Conservation (phyloP, 1,140 invertebrate genomes). For the Homalodisca vitripennis region DNA sequence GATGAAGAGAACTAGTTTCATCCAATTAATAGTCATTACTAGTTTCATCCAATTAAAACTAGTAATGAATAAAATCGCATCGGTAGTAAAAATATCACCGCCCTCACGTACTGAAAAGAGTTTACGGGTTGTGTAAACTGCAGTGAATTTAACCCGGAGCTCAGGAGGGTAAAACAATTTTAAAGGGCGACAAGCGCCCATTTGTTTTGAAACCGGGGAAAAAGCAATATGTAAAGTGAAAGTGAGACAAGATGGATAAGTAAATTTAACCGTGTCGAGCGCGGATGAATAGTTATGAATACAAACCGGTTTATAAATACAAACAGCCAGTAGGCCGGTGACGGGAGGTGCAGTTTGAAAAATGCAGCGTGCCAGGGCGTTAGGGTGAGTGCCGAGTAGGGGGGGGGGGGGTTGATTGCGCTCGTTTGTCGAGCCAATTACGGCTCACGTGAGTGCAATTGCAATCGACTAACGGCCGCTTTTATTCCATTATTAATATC, state of each 20-base stretch:
- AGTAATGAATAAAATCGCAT: too few species aligned
- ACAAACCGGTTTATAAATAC: constrained; percentile 17
- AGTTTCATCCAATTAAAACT: too few species aligned
- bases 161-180: too few species aligned
- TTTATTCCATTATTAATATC: constrained; percentile 18
- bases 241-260: constrained; percentile 17
- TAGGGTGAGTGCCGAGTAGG: too few species aligned
- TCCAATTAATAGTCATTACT: too few species aligned
- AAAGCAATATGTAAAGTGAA: constrained; percentile 16
- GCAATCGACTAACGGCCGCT: background rate
- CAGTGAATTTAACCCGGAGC: too few species aligned
- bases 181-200: too few species aligned
- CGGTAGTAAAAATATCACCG: too few species aligned
- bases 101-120: too few species aligned
- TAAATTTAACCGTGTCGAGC: constrained; percentile 6
- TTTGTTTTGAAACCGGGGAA: background rate
- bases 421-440: constrained; percentile 12
- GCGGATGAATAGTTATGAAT: constrained; percentile 15
- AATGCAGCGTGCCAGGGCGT: background rate
- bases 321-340: constrained; percentile 9
- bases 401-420: background rate
- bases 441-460: background rate
- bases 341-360: background rate
- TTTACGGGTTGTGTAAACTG: too few species aligned
- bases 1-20: too few species aligned